phyloP scores from a whole-genome alignment of 1,140 invertebrate genomes.

The Solenopsis fugax region DNA sequence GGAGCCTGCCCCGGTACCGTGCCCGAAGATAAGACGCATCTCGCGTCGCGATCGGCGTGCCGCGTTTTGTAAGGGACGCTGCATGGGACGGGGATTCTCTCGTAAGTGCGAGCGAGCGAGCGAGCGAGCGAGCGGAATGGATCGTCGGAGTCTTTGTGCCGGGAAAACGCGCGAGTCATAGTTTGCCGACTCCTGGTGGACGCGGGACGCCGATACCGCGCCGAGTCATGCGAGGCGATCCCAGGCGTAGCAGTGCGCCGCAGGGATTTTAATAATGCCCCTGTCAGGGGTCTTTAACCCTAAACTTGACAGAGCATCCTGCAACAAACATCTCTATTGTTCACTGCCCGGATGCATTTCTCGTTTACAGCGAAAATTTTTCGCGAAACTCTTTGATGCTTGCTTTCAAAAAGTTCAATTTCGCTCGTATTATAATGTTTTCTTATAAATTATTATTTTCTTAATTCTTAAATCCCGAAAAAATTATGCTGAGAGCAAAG shows the following conservation, averaged over 20 bases:
- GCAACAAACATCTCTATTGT: constrained; percentile 39
- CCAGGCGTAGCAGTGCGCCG: neutral
- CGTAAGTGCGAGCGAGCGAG: neutral
- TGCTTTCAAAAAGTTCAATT: neutral
- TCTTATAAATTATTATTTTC: neutral
- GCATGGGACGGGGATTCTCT: constrained; percentile 22
- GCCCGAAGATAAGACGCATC: constrained; percentile 59
- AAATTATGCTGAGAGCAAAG: neutral
- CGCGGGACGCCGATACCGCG: constrained; percentile 44
- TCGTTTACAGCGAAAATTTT: neutral
- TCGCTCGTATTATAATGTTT: no score
- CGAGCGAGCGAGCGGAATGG: neutral
- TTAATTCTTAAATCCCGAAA: neutral
- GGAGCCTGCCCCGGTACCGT: neutral
- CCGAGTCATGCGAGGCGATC: constrained; percentile 52
- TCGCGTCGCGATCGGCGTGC: constrained; percentile 55
- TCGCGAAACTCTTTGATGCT: neutral
- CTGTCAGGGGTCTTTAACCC: constrained; percentile 51
- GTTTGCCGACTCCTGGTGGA: constrained; percentile 56
- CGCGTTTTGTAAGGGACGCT: constrained; percentile 44
- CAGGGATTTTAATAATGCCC: constrained; percentile 49
- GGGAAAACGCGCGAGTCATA: constrained; percentile 50
- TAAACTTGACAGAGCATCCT: constrained; percentile 41
- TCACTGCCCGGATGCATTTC: neutral
- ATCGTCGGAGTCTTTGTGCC: constrained; percentile 38